These are phyloP conservation scores for Actinemys pallida DNA, from an alignment of 2,113 vertebrate species.

Conservation along the genomic window DNA sequence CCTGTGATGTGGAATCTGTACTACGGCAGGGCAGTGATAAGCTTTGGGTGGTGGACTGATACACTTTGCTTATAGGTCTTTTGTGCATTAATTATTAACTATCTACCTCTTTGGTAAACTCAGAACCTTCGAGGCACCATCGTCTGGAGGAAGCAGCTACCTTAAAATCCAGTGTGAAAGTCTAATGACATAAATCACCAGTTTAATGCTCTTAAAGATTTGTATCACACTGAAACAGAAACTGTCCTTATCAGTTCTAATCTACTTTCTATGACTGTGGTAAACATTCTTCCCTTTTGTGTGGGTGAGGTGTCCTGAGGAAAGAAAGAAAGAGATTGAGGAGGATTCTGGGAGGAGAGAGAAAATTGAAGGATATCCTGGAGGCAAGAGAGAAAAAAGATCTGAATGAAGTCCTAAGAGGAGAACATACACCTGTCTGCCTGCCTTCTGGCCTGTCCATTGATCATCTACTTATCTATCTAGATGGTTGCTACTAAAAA, in stretches of 20 bases:
- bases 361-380: constrained; percentile 31
- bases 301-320: background rate
- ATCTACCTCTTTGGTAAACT: background rate
- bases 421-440: background rate
- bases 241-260: constrained; percentile 36
- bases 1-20: background rate
- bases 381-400: constrained; percentile 17
- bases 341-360: background rate
- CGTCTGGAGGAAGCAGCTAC: background rate
- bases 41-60: background rate
- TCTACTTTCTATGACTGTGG: constrained; percentile 25
- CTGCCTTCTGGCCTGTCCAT: background rate
- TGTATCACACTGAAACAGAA: background rate
- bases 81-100: background rate
- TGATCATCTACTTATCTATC: constrained; percentile 2
- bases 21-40: background rate
- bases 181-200: background rate
- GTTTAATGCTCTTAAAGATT: constrained; percentile 8
- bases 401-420: constrained; percentile 28
- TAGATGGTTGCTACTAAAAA: background rate
- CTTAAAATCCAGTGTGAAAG: background rate
- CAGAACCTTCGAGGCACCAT: background rate
- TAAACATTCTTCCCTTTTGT: constrained; percentile 53
- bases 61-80: background rate
- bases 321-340: background rate